Conservation (phyloP, 2,888 invertebrate genomes). For the Acanthosepion lycidas region DNA sequence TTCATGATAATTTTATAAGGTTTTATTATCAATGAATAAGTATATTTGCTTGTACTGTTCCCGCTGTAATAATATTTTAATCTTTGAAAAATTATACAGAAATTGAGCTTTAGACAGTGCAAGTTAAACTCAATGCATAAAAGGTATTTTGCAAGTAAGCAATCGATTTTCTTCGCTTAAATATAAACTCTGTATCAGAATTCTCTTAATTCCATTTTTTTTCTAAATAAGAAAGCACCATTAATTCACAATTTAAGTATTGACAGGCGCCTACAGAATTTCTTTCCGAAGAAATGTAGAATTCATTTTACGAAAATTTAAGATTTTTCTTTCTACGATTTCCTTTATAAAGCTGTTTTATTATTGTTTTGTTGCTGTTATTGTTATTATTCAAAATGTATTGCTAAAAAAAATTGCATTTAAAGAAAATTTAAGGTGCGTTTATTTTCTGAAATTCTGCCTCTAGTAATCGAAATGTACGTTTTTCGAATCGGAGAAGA, state of each 20-base stretch:
- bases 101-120: too few species aligned
- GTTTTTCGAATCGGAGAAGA: background rate
- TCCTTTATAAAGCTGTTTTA: background rate
- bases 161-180: background rate
- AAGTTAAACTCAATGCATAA: background rate
- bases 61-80: too few species aligned
- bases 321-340: background rate
- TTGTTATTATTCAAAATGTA: background rate
- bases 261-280: background rate
- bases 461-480: background rate
- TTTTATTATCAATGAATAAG: too few species aligned
- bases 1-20: too few species aligned
- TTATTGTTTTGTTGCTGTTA: background rate
- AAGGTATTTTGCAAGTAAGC: background rate
- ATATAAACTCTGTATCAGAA: background rate
- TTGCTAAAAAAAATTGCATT: background rate
- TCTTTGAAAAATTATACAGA: too few species aligned
- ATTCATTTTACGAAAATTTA: background rate
- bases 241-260: background rate
- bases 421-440: background rate
- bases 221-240: background rate
- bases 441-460: background rate
- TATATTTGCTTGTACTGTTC: too few species aligned
- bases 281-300: background rate
- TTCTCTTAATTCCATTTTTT: background rate